A percentile compares a stretch with the other conserved stretches of the same genome.
Conservation (phyloP, 2,888 invertebrate species). For the Seladonia tumulorum region DNA sequence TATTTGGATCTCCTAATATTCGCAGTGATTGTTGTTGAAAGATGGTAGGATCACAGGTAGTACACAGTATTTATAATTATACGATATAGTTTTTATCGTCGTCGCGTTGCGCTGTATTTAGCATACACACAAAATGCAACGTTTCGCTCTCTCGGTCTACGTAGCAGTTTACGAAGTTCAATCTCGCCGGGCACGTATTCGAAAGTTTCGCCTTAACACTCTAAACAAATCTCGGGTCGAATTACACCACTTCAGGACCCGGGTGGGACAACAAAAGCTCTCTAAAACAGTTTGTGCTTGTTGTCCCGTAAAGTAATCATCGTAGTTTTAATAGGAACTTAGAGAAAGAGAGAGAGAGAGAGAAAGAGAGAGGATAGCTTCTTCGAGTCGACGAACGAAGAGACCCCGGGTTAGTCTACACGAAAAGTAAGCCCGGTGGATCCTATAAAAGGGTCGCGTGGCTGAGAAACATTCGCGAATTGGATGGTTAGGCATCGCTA, state of each 20-base stretch:
- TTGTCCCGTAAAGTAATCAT: conserved; percentile 42
- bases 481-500: conserved; percentile 79
- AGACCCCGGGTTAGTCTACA: conserved; percentile 34
- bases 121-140: neutral
- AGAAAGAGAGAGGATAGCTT: conserved; percentile 54
- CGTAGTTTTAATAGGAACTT: conserved; percentile 55
- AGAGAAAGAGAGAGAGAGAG: conserved; percentile 49
- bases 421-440: conserved; percentile 53
- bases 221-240: neutral
- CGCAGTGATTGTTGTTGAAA: too few relatives aligned
- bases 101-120: too few relatives aligned
- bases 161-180: neutral
- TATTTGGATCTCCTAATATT: too few relatives aligned
- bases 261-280: conserved; percentile 26
- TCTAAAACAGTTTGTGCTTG: conserved; percentile 55
- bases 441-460: conserved; percentile 81
- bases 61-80: too few relatives aligned
- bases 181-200: neutral
- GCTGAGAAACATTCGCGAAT: conserved; percentile 82
- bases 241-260: conserved; percentile 7
- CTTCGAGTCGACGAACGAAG: conserved; percentile 52
- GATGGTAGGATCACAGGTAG: too few relatives aligned
- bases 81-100: too few relatives aligned
- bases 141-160: neutral
- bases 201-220: neutral